Conservation (phyloP, 2,113 vertebrate species). For the Ahaetulla prasina region DNA sequence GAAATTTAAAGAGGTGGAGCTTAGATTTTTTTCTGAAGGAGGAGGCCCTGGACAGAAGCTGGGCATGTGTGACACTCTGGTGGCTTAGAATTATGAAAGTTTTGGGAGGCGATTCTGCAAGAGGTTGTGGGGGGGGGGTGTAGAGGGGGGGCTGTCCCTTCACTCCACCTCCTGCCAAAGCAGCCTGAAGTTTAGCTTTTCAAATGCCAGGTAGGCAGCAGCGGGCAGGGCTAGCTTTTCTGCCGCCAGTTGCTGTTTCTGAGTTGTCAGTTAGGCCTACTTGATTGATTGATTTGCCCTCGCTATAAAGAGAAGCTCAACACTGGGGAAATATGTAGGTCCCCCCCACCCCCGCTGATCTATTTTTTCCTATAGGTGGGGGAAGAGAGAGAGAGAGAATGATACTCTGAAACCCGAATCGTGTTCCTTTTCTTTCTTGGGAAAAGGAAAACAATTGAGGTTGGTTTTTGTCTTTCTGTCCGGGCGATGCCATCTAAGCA, state of each 20-base stretch:
- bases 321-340: not conserved
- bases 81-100: not conserved
- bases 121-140: not conserved
- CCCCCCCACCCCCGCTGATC: too few species aligned
- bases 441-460: not conserved
- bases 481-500: not conserved
- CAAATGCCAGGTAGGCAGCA: not conserved
- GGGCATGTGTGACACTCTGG: not conserved
- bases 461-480: too few species aligned
- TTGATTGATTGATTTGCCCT: not conserved
- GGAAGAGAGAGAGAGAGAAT: not conserved
- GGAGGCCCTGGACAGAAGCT: not conserved
- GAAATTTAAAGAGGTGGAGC: not conserved
- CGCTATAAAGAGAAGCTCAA: not conserved
- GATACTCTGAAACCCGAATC: not conserved
- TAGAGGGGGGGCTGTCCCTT: accelerated
- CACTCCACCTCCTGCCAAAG: not conserved
- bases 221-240: not conserved
- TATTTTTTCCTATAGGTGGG: not conserved
- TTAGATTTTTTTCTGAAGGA: not conserved
- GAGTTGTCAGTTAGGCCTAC: not conserved
- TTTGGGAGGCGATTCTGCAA: not conserved
- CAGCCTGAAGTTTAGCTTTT: too few species aligned
- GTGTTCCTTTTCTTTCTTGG: not conserved
- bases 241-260: not conserved